Percentiles rank a stretch among this genome's conserved stretches.
phyloP scores from a whole-genome alignment of 1,140 invertebrate species.

The Antheraea mylitta region DNA sequence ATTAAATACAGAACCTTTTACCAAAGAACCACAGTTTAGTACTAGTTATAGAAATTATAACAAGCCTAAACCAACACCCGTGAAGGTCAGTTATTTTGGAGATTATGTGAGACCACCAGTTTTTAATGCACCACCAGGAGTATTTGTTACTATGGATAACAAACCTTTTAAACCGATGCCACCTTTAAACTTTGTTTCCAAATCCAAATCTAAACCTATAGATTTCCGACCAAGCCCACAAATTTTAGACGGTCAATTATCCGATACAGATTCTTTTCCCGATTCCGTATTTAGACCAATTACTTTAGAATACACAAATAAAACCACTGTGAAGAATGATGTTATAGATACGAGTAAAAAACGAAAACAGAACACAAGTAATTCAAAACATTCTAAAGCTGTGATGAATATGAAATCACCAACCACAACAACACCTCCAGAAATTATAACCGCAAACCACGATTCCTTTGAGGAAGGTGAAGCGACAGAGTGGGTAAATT shows the following conservation, averaged over 20 bases:
- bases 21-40: slow-evolving; percentile 34
- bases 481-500: slow-evolving; percentile 53
- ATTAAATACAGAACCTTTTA: slow-evolving; percentile 36
- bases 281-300: slow-evolving; percentile 67
- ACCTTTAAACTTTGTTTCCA: slow-evolving; percentile 51
- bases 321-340: slow-evolving; percentile 29
- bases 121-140: slow-evolving; percentile 66
- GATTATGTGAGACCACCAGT: slow-evolving; percentile 62
- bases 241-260: slow-evolving; percentile 48
- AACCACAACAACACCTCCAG: slow-evolving; percentile 46
- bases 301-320: slow-evolving; percentile 39
- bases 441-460: slow-evolving; percentile 57
- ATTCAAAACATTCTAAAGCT: slow-evolving; percentile 57
- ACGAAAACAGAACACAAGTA: slow-evolving; percentile 38
- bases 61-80: slow-evolving; percentile 42
- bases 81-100: slow-evolving; percentile 52
- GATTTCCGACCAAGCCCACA: slow-evolving; percentile 71
- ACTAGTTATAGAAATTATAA: slow-evolving; percentile 41
- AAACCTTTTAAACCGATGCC: slow-evolving; percentile 74
- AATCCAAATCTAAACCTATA: slow-evolving; percentile 43
- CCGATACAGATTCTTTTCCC: slow-evolving; percentile 48
- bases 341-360: not conserved
- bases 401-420: slow-evolving; percentile 45
- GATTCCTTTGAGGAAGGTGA: slow-evolving; percentile 35
- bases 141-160: slow-evolving; percentile 71